A percentile compares a stretch with the other conserved stretches of the same genome.
phyloP scores from a whole-genome alignment of 2,797 vertebrate genomes.

The Microctenopoma steveboyesi region DNA sequence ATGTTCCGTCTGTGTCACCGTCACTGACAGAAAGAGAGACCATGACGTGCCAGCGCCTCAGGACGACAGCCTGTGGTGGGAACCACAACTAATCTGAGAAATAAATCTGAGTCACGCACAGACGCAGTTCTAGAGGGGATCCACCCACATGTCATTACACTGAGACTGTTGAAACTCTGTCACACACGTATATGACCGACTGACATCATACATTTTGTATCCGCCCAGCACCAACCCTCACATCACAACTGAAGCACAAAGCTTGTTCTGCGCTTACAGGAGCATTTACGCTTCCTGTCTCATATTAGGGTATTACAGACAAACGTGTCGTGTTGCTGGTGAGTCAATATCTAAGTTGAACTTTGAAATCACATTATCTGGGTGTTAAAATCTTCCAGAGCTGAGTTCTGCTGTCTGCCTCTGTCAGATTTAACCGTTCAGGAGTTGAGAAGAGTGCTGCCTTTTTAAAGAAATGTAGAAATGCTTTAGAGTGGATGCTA shows the following conservation, averaged over 20 bases:
- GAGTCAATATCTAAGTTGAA: background rate
- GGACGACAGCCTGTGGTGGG: conserved; percentile 38
- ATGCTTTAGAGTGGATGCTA: conserved; percentile 21
- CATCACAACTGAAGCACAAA: too few relatives aligned
- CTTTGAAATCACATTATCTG: background rate
- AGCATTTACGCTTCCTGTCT: too few relatives aligned
- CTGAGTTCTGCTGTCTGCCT: background rate
- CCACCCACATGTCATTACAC: conserved; percentile 45
- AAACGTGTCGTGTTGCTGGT: too few relatives aligned
- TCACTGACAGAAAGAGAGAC: conserved; percentile 4
- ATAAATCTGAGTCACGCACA: conserved; percentile 33
- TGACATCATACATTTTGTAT: too few relatives aligned
- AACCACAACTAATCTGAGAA: conserved; percentile 47
- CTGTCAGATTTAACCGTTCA: background rate
- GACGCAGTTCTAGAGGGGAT: conserved; percentile 15
- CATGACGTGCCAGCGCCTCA: conserved; percentile 23
- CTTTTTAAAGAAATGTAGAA: conserved; percentile 20
- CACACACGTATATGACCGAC: too few relatives aligned
- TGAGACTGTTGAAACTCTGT: conserved; percentile 6
- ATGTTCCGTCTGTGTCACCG: background rate
- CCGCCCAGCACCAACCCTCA: too few relatives aligned
- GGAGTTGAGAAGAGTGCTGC: background rate
- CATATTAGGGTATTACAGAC: background rate
- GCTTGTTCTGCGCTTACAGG: too few relatives aligned
- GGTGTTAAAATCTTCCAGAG: background rate